These are phyloP conservation scores for Maconellicoccus hirsutus DNA, from an alignment of 1,140 invertebrate genomes.

Conservation along the genomic window DNA sequence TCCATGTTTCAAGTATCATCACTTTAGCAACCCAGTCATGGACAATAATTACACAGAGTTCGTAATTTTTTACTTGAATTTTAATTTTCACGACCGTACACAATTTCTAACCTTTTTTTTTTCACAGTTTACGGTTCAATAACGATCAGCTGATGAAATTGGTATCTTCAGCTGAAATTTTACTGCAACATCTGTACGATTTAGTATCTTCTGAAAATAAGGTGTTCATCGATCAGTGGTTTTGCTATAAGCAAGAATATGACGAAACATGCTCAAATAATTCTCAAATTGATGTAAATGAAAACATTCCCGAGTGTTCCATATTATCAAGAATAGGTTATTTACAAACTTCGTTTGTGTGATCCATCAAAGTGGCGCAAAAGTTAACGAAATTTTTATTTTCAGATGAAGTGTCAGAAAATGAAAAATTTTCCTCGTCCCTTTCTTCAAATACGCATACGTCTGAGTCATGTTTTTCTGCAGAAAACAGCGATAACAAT, in stretches of 20 bases:
- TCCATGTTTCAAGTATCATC: no score
- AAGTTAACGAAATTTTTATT: not conserved
- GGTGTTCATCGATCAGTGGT: slow-evolving; percentile 7
- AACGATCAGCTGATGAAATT: not conserved
- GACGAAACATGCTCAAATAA: not conserved
- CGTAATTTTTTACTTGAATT: not conserved
- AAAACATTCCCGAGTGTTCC: not conserved
- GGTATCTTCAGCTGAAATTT: not conserved
- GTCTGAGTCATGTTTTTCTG: not conserved
- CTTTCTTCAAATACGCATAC: not conserved
- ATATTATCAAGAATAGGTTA: not conserved
- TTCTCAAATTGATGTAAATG: slow-evolving; percentile 2
- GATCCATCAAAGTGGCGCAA: not conserved
- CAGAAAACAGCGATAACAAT: not conserved
- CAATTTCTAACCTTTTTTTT: not conserved
- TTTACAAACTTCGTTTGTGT: not conserved
- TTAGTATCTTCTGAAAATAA: not conserved
- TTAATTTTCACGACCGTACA: not conserved
- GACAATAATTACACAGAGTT: not conserved
- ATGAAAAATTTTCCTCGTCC: slow-evolving; percentile 3
- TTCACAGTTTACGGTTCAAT: slow-evolving; percentile 1
- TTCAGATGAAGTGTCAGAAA: slow-evolving; percentile 12
- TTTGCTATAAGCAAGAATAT: slow-evolving; percentile 13
- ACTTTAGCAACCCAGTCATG: not conserved
- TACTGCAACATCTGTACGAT: not conserved